Percentiles rank a stretch among this genome's conserved stretches.
phyloP scores from a whole-genome alignment of 2,797 vertebrate species.

The Pseudomugil gertrudae region DNA sequence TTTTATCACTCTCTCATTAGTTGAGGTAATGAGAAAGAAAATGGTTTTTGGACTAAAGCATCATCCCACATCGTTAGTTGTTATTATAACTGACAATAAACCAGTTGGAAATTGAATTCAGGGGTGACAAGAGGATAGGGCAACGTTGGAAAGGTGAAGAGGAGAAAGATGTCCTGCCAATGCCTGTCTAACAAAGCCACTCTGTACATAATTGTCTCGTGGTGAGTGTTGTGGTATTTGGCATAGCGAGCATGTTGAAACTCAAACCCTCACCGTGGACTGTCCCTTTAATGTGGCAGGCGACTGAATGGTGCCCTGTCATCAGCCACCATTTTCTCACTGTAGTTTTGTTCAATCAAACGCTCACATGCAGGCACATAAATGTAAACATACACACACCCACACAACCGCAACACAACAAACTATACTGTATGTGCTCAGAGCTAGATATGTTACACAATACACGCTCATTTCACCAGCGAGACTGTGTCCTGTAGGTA shows the following conservation, averaged over 20 bases:
- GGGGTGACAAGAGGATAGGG: constrained; percentile 21
- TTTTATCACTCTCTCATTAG: constrained; percentile 60
- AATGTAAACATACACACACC: constrained; percentile 60
- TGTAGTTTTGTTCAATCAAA: constrained; percentile 65
- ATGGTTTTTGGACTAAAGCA: constrained; percentile 70
- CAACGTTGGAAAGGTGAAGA: constrained; percentile 37
- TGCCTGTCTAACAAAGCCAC: constrained; percentile 62
- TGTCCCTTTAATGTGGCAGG: constrained; percentile 74
- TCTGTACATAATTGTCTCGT: constrained; percentile 67
- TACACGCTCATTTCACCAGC: constrained; percentile 25
- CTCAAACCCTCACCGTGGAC: constrained; percentile 55
- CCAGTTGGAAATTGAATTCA: constrained; percentile 24
- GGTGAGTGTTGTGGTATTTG: constrained; percentile 73
- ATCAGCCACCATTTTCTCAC: constrained; percentile 63
- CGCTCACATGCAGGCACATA: constrained; percentile 54
- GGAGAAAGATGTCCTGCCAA: constrained; percentile 46
- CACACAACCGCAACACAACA: constrained; percentile 53
- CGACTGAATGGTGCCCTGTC: constrained; percentile 66
- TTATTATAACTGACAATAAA: constrained; percentile 59
- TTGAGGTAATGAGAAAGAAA: constrained; percentile 69
- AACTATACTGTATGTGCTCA: constrained; percentile 31
- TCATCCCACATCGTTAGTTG: constrained; percentile 65
- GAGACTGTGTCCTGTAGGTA: neutral
- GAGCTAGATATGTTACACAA: constrained; percentile 26
- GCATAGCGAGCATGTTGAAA: constrained; percentile 64